These are phyloP conservation scores for Neosilurus hyrtlii DNA, from an alignment of 2,797 vertebrate species.

Conservation along the genomic window DNA sequence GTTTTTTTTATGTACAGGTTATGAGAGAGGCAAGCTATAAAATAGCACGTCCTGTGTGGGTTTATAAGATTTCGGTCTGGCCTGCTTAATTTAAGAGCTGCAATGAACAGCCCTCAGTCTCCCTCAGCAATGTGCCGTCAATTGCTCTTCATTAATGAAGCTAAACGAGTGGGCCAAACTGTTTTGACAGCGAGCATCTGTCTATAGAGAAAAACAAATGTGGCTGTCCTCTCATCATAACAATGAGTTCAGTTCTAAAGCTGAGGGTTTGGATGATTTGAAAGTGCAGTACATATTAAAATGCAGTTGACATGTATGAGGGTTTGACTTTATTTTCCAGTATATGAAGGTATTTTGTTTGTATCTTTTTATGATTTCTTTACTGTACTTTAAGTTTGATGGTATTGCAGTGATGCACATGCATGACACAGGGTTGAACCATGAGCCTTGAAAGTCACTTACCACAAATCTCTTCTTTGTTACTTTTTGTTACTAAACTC, in stretches of 20 bases:
- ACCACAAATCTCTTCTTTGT: background rate
- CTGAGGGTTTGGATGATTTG: background rate
- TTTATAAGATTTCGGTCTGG: slow-evolving; percentile 36
- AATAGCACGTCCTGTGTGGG: slow-evolving; percentile 28
- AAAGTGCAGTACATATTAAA: background rate
- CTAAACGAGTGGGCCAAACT: slow-evolving; percentile 68
- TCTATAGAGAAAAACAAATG: slow-evolving; percentile 53
- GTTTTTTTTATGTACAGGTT: slow-evolving; percentile 35
- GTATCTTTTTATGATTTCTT: background rate
- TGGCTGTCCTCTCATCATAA: slow-evolving; percentile 20
- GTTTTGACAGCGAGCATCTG: slow-evolving; percentile 73
- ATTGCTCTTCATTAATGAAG: slow-evolving; percentile 68
- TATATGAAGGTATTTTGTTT: background rate
- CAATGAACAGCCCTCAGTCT: slow-evolving; percentile 13
- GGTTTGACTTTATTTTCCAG: background rate
- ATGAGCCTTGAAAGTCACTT: background rate
- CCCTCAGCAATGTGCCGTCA: slow-evolving; percentile 39
- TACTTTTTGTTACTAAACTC: background rate
- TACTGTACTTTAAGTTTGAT: background rate
- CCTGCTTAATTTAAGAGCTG: slow-evolving; percentile 22
- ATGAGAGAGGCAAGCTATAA: slow-evolving; percentile 34
- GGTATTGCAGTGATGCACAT: background rate
- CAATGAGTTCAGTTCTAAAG: background rate
- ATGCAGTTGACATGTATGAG: background rate
- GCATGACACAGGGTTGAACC: too few relatives aligned